A percentile compares a stretch with the other conserved stretches of the same genome.
These are phyloP conservation scores for Synanthedon formicaeformis DNA, from an alignment of 2,888 invertebrate species.

Conservation along the genomic window DNA sequence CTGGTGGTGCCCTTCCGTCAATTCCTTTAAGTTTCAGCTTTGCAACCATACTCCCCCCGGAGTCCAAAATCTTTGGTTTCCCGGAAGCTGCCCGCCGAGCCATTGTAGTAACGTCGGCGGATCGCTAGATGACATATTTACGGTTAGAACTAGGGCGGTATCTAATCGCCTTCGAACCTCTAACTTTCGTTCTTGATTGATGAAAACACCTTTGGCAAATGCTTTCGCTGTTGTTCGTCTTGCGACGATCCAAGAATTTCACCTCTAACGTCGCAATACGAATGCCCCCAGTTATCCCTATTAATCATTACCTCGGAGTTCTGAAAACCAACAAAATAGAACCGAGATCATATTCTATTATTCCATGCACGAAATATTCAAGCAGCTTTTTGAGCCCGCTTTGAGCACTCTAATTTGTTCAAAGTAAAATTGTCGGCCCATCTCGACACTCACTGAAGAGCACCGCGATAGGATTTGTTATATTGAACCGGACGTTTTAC, in stretches of 20 bases:
- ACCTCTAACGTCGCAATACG: conserved; percentile 67
- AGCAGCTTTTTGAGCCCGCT: conserved; percentile 63
- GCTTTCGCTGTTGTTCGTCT: conserved; percentile 75
- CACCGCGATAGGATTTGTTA: conserved; percentile 26
- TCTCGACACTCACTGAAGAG: conserved; percentile 43
- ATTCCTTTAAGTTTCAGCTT: conserved; percentile 1
- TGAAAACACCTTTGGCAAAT: conserved; percentile 77
- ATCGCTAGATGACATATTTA: conserved; percentile 37
- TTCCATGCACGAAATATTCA: conserved; percentile 40
- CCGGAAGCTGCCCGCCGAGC: not conserved
- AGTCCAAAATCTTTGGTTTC: conserved; percentile 1
- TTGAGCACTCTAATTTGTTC: conserved; percentile 30
- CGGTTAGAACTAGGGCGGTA: conserved; percentile 62
- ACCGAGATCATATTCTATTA: not conserved
- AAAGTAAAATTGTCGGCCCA: conserved; percentile 32
- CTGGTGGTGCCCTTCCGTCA: conserved; percentile 63
- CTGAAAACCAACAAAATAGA: not conserved
- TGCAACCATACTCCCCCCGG: not conserved
- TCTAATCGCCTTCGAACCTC: conserved; percentile 11
- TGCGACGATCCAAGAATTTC: conserved; percentile 74
- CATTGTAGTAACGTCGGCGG: not conserved
- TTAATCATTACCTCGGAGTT: not conserved
- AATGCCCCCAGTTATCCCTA: not conserved
- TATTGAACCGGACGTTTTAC: conserved; percentile 26
- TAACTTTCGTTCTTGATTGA: conserved; percentile 77